Conservation (phyloP, 2,797 vertebrate genomes). For the Tenualosa ilisha region DNA sequence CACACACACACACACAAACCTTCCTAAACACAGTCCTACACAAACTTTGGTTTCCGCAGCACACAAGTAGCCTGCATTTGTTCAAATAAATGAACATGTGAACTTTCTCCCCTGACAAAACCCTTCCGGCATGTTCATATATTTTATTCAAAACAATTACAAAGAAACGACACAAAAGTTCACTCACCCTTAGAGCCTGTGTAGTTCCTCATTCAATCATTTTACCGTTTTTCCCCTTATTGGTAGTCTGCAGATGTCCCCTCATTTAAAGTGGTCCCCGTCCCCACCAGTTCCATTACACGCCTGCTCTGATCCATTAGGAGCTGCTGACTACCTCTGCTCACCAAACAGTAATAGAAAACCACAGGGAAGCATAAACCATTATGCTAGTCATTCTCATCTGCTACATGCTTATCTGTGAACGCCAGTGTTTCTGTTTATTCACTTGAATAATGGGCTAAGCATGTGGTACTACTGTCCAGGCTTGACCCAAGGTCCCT, state of each 20-base stretch:
- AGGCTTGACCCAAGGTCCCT: not conserved
- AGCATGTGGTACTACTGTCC: not conserved
- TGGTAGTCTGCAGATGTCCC: not conserved
- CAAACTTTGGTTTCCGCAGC: not conserved
- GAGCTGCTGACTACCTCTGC: not conserved
- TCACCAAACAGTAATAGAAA: not conserved
- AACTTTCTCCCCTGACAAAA: not conserved
- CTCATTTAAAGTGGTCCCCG: not conserved
- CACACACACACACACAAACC: conserved; percentile 2
- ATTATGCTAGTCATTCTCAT: not conserved
- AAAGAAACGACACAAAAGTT: not conserved
- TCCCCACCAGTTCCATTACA: not conserved
- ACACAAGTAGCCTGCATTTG: not conserved
- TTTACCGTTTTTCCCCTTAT: not conserved
- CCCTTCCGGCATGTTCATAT: not conserved
- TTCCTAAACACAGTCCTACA: not conserved
- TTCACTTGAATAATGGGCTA: not conserved
- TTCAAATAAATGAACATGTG: not conserved
- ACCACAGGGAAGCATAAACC: not conserved
- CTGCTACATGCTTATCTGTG: not conserved
- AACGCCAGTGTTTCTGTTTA: not conserved
- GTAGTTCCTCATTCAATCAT: not conserved
- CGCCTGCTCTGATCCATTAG: not conserved
- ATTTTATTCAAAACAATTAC: not conserved
- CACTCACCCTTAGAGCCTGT: not conserved